A percentile compares a stretch with the other conserved stretches of the same genome.
phyloP scores from a whole-genome alignment of 1,140 invertebrate species.

The Dufourea novaeangliae region DNA sequence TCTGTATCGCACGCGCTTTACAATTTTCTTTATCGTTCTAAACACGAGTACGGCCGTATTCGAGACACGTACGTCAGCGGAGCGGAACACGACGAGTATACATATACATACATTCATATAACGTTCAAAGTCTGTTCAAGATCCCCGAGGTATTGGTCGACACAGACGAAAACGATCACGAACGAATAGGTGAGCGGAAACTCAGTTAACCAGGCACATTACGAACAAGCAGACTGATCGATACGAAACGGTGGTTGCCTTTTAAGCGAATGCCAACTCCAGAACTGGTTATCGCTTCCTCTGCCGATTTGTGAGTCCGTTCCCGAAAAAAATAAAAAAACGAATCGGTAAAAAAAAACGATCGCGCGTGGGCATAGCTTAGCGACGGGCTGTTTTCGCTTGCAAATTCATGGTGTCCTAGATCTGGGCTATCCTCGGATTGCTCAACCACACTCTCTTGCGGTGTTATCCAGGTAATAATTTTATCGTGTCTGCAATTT shows the following conservation, averaged over 20 bases:
- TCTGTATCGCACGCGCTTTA: conserved; percentile 37
- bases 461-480: conserved; percentile 36
- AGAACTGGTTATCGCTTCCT: conserved; percentile 37
- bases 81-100: conserved; percentile 5
- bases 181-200: too few relatives aligned
- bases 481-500: conserved; percentile 47
- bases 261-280: conserved; percentile 4
- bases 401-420: neutral
- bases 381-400: neutral
- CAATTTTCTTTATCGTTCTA: conserved; percentile 54
- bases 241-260: conserved; percentile 12
- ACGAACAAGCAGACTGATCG: conserved; percentile 1
- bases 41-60: conserved; percentile 48
- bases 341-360: neutral
- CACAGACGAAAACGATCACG: too few relatives aligned
- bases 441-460: conserved; percentile 14
- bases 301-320: conserved; percentile 6
- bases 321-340: neutral
- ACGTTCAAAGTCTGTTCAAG: too few relatives aligned
- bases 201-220: conserved; percentile 21
- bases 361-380: neutral
- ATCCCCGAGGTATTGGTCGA: too few relatives aligned
- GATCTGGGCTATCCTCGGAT: conserved; percentile 49
- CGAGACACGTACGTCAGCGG: conserved; percentile 21
- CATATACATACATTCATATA: neutral